Percentiles rank a stretch among this genome's conserved stretches.
Evolutionary conservation across 2,797 vertebrate species (phyloP).

Genomic region (Myotis daubentonii): DNA sequence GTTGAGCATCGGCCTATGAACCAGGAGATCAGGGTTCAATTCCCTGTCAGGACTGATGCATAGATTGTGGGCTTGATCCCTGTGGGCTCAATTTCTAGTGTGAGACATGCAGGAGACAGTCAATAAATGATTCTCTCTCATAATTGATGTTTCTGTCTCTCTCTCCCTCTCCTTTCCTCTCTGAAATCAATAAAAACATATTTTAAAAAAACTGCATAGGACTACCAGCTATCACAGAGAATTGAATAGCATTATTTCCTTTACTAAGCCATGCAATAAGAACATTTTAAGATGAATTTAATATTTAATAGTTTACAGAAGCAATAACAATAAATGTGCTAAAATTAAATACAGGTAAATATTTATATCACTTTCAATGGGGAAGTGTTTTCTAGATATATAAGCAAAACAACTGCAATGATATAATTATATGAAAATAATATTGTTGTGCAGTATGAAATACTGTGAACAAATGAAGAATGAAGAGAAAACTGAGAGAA

Average conservation of each 20-base stretch:
- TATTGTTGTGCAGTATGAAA: neutral
- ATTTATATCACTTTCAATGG: neutral
- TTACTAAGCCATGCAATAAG: conserved; percentile 19
- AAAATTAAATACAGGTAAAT: conserved; percentile 18
- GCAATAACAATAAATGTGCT: neutral
- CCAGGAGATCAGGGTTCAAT: too few relatives aligned
- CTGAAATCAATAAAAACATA: too few relatives aligned
- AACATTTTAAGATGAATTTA: neutral
- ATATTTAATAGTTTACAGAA: neutral
- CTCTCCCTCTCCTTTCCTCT: too few relatives aligned
- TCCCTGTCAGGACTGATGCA: too few relatives aligned
- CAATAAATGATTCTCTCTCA: too few relatives aligned
- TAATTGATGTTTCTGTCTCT: too few relatives aligned
- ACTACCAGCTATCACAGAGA: neutral
- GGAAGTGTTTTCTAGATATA: neutral
- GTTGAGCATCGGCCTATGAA: too few relatives aligned
- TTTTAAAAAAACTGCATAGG: neutral
- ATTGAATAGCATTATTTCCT: neutral
- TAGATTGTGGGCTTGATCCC: too few relatives aligned
- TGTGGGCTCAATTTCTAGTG: too few relatives aligned
- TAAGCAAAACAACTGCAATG: neutral
- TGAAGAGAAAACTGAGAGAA: neutral
- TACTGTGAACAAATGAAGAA: neutral
- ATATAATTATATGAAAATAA: neutral
- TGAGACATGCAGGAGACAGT: too few relatives aligned